Percentiles rank a stretch among this genome's conserved stretches.
phyloP scores from a whole-genome alignment of 2,888 invertebrate genomes.

The Mythimna albipuncta region DNA sequence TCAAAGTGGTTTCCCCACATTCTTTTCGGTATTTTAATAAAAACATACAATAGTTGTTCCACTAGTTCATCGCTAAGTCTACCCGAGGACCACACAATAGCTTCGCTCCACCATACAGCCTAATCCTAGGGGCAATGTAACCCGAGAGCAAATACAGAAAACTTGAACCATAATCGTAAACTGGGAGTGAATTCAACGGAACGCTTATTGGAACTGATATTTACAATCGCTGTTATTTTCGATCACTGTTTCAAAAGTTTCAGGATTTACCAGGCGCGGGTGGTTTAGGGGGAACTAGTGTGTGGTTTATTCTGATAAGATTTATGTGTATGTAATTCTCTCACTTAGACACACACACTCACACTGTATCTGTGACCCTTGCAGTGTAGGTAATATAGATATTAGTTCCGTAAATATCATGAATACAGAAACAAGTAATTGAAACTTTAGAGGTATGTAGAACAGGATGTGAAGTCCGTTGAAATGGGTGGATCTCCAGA shows the following conservation, averaged over 20 bases:
- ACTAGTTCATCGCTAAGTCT: background rate
- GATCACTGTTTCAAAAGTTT: slow-evolving; percentile 63
- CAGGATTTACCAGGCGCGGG: slow-evolving; percentile 39
- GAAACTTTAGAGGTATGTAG: too few relatives aligned
- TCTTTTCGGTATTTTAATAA: too few relatives aligned
- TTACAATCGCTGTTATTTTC: slow-evolving; percentile 63
- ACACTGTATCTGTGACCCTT: too few relatives aligned
- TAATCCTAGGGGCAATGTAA: slow-evolving; percentile 26
- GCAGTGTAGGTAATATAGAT: too few relatives aligned
- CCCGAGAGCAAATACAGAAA: slow-evolving; percentile 58
- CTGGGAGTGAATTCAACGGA: slow-evolving; percentile 58
- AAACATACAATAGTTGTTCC: background rate
- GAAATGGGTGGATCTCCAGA: too few relatives aligned
- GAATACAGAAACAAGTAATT: too few relatives aligned
- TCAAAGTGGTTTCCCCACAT: background rate
- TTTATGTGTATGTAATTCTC: slow-evolving; percentile 7
- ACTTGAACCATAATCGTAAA: slow-evolving; percentile 67
- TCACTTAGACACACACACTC: too few relatives aligned
- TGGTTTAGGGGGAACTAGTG: slow-evolving; percentile 22
- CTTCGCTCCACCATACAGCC: slow-evolving; percentile 7
- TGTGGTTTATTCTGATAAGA: slow-evolving; percentile 38
- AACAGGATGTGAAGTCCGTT: too few relatives aligned
- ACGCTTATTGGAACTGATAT: slow-evolving; percentile 65
- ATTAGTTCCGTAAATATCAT: too few relatives aligned
- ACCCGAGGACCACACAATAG: background rate